Conservation (phyloP, 2,797 vertebrate species). For the Diplodus sargus region DNA sequence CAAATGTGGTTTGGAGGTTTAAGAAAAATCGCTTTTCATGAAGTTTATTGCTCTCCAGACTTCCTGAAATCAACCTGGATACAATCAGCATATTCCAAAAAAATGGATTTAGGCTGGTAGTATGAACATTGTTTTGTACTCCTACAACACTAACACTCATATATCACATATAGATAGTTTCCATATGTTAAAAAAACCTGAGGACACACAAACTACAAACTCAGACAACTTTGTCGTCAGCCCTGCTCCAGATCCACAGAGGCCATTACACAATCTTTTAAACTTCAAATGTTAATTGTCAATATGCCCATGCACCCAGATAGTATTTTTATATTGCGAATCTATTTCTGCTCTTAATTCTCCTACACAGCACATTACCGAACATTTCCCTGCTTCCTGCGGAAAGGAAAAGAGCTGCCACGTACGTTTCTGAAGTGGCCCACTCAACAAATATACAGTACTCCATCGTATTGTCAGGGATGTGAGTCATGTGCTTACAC, state of each 20-base stretch:
- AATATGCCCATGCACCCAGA: neutral
- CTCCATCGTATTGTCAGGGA: slow-evolving; percentile 11
- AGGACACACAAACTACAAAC: too few relatives aligned
- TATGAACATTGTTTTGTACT: too few relatives aligned
- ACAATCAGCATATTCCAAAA: too few relatives aligned
- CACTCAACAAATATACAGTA: slow-evolving; percentile 19
- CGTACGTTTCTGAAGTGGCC: slow-evolving; percentile 28
- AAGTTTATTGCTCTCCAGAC: too few relatives aligned
- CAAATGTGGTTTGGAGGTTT: too few relatives aligned
- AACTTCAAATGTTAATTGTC: neutral
- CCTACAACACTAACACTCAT: too few relatives aligned
- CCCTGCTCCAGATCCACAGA: neutral
- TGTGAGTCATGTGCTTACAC: slow-evolving; percentile 60
- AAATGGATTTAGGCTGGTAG: too few relatives aligned
- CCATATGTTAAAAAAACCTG: too few relatives aligned
- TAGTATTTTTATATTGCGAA: neutral
- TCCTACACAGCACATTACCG: slow-evolving; percentile 6
- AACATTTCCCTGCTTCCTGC: neutral
- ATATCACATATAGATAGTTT: too few relatives aligned
- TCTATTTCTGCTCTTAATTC: neutral
- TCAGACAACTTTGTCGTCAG: too few relatives aligned
- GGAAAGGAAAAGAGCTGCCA: neutral
- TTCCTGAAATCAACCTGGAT: too few relatives aligned
- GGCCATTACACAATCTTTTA: slow-evolving; percentile 14
- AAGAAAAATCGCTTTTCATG: too few relatives aligned